Evolutionary conservation across 1,140 invertebrate genomes (phyloP).

Genomic region (Eriosoma lanigerum): DNA sequence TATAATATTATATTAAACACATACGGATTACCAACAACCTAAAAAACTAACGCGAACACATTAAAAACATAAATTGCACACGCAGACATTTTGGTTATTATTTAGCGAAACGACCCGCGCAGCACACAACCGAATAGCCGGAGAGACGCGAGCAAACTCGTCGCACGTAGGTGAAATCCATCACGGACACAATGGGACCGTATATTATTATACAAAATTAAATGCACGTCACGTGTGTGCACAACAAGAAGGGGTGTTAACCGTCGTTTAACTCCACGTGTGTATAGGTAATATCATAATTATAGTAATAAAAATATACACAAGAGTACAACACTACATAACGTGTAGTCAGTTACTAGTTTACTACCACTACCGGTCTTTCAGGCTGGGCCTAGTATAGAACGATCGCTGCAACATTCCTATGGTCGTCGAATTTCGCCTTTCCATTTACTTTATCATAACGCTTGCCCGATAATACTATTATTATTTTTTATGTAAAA

Average conservation of each 20-base stretch:
- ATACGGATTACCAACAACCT: no score
- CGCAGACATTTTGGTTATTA: not conserved
- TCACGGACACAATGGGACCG: not conserved
- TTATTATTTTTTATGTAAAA: not conserved
- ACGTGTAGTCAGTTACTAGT: not conserved
- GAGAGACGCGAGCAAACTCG: not conserved
- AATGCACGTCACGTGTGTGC: not conserved
- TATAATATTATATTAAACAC: no score
- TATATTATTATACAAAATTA: not conserved
- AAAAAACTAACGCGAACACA: not conserved
- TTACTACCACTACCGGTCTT: not conserved
- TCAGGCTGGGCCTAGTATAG: not conserved
- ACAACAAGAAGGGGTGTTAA: not conserved
- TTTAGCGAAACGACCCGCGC: no score
- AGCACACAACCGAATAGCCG: not conserved
- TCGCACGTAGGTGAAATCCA: constrained; percentile 1
- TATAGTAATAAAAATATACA: no score
- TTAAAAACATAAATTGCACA: not conserved
- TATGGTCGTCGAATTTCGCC: not conserved
- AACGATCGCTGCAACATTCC: constrained; percentile 9
- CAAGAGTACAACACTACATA: not conserved
- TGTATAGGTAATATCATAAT: not conserved
- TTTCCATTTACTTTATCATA: constrained; percentile 27
- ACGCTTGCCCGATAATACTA: not conserved
- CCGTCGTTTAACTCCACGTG: no score